Conservation (phyloP, 2,797 vertebrate species). For the Paedocypris micromegethes region DNA sequence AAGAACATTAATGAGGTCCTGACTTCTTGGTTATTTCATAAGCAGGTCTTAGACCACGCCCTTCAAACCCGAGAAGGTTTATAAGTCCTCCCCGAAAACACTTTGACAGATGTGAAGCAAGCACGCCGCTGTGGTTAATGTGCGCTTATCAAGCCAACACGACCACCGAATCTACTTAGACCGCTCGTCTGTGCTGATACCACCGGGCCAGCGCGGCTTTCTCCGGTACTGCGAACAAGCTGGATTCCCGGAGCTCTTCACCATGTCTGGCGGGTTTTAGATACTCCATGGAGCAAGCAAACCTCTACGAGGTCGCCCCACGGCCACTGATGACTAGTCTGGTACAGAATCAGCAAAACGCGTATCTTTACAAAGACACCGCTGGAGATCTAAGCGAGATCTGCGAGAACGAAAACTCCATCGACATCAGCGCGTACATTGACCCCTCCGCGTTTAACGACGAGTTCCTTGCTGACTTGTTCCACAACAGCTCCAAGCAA, state of each 20-base stretch:
- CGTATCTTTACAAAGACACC: constrained; percentile 79
- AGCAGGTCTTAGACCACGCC: constrained; percentile 44
- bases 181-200: constrained; percentile 19
- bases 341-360: constrained; percentile 60
- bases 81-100: constrained; percentile 35
- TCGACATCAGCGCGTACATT: constrained; percentile 97
- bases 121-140: constrained; percentile 13
- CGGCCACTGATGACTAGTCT: constrained; percentile 82
- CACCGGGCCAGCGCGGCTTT: constrained; percentile 49
- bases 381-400: constrained; percentile 79
- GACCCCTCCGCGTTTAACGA: constrained; percentile 95
- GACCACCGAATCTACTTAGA: no score
- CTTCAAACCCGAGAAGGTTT: constrained; percentile 22
- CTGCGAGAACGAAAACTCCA: constrained; percentile 95
- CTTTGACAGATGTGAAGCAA: constrained; percentile 52
- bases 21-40: no score
- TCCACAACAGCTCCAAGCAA: constrained; percentile 88
- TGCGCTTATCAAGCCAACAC: background rate
- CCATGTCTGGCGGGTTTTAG: constrained; percentile 85
- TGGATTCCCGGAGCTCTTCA: constrained; percentile 85
- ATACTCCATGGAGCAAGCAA: constrained; percentile 89
- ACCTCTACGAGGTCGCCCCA: constrained; percentile 92
- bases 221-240: constrained; percentile 58
- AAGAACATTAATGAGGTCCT: no score
- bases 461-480: constrained; percentile 95